Base-by-base conservation (phyloP, 2,113 vertebrate genomes). In the Callionymus lyra region DNA sequence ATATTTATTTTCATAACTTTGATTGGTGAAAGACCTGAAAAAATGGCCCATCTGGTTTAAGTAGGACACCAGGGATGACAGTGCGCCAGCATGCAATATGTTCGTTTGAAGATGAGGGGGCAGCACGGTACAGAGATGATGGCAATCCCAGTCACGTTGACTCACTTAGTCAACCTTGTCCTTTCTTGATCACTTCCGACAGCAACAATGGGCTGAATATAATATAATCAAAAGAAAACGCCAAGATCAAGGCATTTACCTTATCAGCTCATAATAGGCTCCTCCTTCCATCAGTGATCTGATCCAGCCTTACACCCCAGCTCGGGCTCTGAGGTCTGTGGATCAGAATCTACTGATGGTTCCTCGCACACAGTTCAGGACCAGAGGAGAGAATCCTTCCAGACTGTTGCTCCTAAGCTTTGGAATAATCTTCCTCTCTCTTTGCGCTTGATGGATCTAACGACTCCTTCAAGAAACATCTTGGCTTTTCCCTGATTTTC, bases 121-220 rank as follows among this genome's bases (percentile, higher is more conserved):
- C 33, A 10, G 27, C 40, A 13, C 41, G 49, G 42, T 54, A 59
- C 36, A 47, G 64, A 62, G 65, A 65, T 27, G 54, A 65, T 39
- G 52, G 40, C 13, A 43, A 38, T 75, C 36, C 50, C 44, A 44
- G 53, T 75, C 65, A 74, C 62, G 53, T 66, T 45, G 49, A 35
- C 44, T 76, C 53, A 56, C 58, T 72, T 49, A 61, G 44, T 46
- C 16, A 40, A 57, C 48, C 52, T 39, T 18, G 47, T 45, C 56
- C 58, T 16, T 49, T 44, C 58, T 59, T 70, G 60, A 72, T 76
- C 68, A 61, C 38, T 56, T 56, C 42, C 62, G 59, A 72, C 75
- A 70, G 63, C 38, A 65, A 52, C 65, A 63, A 66, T 70, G 70
- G 62, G 44, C 19, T 45, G 43, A 64, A 59, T 57, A 64, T 53